Base-by-base conservation (phyloP, 2,888 invertebrate species). In the Athalia rosae region DNA sequence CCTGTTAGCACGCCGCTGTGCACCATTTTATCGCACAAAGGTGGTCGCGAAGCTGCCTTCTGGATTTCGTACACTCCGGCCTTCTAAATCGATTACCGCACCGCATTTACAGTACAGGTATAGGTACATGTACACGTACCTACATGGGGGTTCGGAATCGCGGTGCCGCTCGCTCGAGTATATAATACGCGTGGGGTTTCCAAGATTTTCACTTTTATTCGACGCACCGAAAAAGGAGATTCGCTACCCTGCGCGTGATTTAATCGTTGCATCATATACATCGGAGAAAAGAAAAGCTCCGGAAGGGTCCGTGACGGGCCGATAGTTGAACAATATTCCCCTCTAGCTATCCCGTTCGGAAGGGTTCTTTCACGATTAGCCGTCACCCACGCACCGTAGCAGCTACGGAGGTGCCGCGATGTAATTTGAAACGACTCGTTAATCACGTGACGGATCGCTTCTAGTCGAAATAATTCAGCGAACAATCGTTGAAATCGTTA, bases 1-100 rank as follows among this genome's bases (percentile, higher is more conserved):
- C 80, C 78, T 81, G 80, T 82, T 82, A 80, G 74, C 76, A 73
- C 80, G 80, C 76, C 59, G 74, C 74, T 28, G n/a, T 45, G 77
- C 77, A 73, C 77, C 73, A 67, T 78, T 79, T 69, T 77, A 50
- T 61, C 67, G 48, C 53, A 64, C 77, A 73, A 76, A 76, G 77
- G 77, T 71, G 78, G 64, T 79, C 62, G 50, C n/a, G 67, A 61
- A 66, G 73, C 50, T 67, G 28, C 28, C 28, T 64, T 63, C 63
- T 63, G 56, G 78, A 76, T 62, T 47, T 64, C 76, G 64, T 73
- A 63, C 15, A 63, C 76, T 76, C 41, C 45, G 56, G 58, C 58
- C 41, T 64, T 59, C 45, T 76, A 76, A 64, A 63, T 74, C 71
- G 69, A 53, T 69, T 77, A 71, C 53, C 69, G 58, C 15, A 45